phyloP scores from a whole-genome alignment of 1,140 invertebrate genomes.

The Rhynchophorus ferrugineus region DNA sequence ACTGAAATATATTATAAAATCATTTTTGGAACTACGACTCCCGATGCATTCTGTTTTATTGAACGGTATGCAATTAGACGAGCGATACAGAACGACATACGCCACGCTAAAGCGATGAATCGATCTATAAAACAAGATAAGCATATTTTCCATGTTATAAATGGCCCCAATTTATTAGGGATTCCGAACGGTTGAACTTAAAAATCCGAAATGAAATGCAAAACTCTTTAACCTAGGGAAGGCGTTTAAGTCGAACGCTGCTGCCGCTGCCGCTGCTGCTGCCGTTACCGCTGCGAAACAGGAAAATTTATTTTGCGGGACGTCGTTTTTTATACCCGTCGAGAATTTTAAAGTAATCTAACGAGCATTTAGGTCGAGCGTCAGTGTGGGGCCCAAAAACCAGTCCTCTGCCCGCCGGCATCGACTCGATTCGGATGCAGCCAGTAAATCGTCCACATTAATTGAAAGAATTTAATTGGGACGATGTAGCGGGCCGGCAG shows the following conservation, averaged over 20 bases:
- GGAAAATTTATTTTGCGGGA: background rate
- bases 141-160: background rate
- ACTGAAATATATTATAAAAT: too few species aligned
- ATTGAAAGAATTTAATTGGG: background rate
- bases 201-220: background rate
- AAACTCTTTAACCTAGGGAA: background rate
- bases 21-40: too few species aligned
- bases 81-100: too few species aligned
- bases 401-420: too few species aligned
- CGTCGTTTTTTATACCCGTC: background rate
- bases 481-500: too few species aligned
- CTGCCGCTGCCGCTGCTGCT: background rate
- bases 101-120: too few species aligned
- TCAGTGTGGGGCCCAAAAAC: too few species aligned
- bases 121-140: background rate
- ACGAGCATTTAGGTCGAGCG: too few species aligned
- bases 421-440: background rate
- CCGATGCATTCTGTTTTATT: too few species aligned
- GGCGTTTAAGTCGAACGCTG: background rate
- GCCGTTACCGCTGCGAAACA: too few species aligned
- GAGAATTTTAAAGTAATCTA: background rate
- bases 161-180: background rate
- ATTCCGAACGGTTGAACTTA: background rate
- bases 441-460: background rate
- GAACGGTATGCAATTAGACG: too few species aligned